Percentiles rank a stretch among this genome's conserved stretches.
These are phyloP conservation scores for Cebus imitator DNA, from an alignment of 2,113 vertebrate species.

Conservation along the genomic window DNA sequence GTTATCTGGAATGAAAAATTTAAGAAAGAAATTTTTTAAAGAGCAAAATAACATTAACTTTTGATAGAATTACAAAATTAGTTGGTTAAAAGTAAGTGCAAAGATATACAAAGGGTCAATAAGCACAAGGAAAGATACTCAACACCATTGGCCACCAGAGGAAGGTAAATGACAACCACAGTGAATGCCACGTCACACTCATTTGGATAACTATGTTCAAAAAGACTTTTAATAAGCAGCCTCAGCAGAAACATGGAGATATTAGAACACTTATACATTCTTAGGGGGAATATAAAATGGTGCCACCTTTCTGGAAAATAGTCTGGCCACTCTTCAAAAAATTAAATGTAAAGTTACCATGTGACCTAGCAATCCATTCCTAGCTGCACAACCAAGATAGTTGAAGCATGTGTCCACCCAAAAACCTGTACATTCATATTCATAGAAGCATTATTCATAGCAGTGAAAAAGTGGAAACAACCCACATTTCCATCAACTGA, in stretches of 20 bases:
- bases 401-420: fast-evolving
- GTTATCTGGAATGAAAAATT: background rate
- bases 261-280: no score
- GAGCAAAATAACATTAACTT: background rate
- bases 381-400: background rate
- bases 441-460: background rate
- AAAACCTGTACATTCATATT: fast-evolving
- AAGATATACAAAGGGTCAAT: background rate
- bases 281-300: background rate
- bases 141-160: no score
- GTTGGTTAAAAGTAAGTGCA: background rate
- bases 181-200: no score
- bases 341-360: background rate
- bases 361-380: background rate
- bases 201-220: background rate
- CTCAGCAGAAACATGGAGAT: background rate
- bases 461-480: background rate
- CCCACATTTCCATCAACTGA: background rate
- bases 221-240: background rate
- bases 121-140: background rate
- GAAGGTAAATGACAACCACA: background rate
- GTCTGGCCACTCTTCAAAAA: background rate
- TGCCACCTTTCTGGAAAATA: background rate
- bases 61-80: background rate
- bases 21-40: background rate